These are phyloP conservation scores for Atrichornis clamosus DNA, from an alignment of 2,113 vertebrate genomes.

Conservation along the genomic window DNA sequence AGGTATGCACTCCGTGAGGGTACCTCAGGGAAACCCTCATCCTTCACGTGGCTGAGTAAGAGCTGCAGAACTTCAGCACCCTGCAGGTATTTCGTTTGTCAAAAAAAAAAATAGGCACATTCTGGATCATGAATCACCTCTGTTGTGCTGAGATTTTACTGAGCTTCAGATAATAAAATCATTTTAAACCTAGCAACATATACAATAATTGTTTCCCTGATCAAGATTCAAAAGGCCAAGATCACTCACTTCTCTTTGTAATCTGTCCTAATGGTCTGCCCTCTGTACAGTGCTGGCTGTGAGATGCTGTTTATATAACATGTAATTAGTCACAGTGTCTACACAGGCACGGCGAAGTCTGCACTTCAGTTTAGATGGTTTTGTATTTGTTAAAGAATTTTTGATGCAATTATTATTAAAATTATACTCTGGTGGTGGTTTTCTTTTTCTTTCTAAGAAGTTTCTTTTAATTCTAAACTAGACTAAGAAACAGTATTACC, in stretches of 20 bases:
- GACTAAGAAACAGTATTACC: background rate
- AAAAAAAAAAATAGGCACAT: background rate
- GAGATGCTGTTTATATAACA: background rate
- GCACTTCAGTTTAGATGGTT: background rate
- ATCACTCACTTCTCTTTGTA: background rate
- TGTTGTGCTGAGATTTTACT: background rate
- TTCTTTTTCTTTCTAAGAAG: background rate
- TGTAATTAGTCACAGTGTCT: background rate
- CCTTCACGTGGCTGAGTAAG: background rate
- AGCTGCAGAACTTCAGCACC: background rate
- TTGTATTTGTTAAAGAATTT: background rate
- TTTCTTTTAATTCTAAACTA: background rate
- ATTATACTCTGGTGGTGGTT: background rate
- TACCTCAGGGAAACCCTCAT: background rate
- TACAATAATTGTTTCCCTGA: background rate
- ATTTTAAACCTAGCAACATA: background rate
- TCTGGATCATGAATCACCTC: background rate
- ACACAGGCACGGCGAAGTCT: background rate
- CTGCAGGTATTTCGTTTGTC: background rate
- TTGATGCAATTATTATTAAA: background rate
- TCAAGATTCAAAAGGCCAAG: background rate
- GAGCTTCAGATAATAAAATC: background rate
- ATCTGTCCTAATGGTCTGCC: conserved; percentile 17
- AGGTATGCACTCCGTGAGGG: background rate
- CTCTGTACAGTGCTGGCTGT: background rate